Base-by-base conservation (phyloP, 1,140 invertebrate genomes). In the Liolophura sinensis region DNA sequence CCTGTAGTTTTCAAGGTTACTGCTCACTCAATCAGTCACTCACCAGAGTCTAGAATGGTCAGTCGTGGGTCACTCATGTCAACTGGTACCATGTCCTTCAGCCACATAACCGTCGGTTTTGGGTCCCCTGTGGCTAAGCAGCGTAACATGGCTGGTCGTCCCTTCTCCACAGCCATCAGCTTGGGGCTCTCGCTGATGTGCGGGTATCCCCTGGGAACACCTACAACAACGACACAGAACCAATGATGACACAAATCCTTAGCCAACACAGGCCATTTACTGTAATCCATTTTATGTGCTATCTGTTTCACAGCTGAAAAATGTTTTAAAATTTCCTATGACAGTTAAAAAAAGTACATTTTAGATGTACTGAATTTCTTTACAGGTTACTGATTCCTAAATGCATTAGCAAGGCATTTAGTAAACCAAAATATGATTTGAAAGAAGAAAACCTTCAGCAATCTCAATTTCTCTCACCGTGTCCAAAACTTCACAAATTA, bases 101-200 rank as follows among this genome's bases (percentile, higher is more conserved):
- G 88, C 96, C 96, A 99, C 59, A 91, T 90, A 68, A 98, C 93
- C 77, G 88, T 90, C 1, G 95, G 94, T 12, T 90, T 80, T 5
- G 95, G 95, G 75, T 89, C 91, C 48, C 96, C 96, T 22, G 88
- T 88, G 18, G 94, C 95, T 62, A 91, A 88, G 85, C 97, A 99
- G 20, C 90, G 89, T 65, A 99, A 89, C 9, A 94, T 88, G 0
- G 95, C 91, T 25, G 90, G 93, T 83, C 94, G 92, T n/a, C 94
- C 95, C 73, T 94, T 94, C 86, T 99, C 97, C 46, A 98, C 95
- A 56, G 96, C 95, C 86, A 95, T 92, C 61, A 89, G 89, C 20
- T 90, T 92, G 0, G 95, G 94, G 69, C 91, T 84, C 71, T 92
- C 90, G 22, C 90, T 90, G 77, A 99, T 96, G 76, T 89, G 87